phyloP scores from a whole-genome alignment of 2,888 invertebrate genomes.

The Hyppa rectilinea region DNA sequence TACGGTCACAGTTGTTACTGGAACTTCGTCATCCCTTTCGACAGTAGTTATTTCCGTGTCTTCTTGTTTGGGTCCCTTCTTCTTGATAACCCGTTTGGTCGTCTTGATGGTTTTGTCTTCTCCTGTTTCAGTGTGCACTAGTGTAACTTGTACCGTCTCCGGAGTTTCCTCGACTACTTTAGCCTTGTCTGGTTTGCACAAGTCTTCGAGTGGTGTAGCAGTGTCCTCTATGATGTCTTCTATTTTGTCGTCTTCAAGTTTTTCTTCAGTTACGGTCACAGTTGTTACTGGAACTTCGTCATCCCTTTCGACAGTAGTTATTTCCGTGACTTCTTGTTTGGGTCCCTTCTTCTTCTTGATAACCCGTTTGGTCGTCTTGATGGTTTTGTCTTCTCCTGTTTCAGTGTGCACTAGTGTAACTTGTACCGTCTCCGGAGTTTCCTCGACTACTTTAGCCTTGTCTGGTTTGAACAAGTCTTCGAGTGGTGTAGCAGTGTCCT shows the following conservation, averaged over 20 bases:
- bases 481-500: constrained; percentile 63
- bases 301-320: constrained; percentile 83
- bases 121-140: constrained; percentile 2
- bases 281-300: constrained; percentile 78
- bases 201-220: constrained; percentile 2
- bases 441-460: constrained; percentile 66
- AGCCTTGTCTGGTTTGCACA: constrained; percentile 7
- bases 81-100: background rate
- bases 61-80: constrained; percentile 31
- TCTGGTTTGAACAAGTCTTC: constrained; percentile 29
- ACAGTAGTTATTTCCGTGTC: constrained; percentile 33
- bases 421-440: constrained; percentile 24
- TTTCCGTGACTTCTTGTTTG: constrained; percentile 85
- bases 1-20: constrained; percentile 9
- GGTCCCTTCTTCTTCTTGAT: constrained; percentile 81
- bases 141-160: constrained; percentile 22
- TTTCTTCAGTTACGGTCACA: constrained; percentile 74
- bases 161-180: constrained; percentile 15
- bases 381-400: constrained; percentile 73
- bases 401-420: constrained; percentile 66
- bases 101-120: background rate
- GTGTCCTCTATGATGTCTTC: constrained; percentile 20
- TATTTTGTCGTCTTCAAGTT: constrained; percentile 41
- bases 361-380: constrained; percentile 69
- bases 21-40: constrained; percentile 36